Percentiles rank a stretch among this genome's conserved stretches.
Conservation (phyloP, 2,797 vertebrate genomes). For the Galaxias olidus region DNA sequence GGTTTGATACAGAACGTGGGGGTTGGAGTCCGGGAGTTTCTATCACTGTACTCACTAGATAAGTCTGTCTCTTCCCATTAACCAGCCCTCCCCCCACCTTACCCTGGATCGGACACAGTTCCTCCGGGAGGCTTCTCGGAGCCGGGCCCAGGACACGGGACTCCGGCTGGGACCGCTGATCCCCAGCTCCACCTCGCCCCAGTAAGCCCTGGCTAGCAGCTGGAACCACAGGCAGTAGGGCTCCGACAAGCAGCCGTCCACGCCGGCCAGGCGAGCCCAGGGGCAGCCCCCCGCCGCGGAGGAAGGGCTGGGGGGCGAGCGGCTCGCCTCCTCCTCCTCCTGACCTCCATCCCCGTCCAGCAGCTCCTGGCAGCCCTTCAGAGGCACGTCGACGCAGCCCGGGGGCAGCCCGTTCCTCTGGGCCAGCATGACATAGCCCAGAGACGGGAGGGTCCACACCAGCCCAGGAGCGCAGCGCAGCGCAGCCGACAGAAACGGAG, state of each 20-base stretch:
- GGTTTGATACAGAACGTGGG: neutral
- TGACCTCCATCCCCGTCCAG: conserved; percentile 51
- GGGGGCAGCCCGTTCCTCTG: conserved; percentile 65
- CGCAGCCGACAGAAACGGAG: neutral
- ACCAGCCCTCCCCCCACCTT: conserved; percentile 41
- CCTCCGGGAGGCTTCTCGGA: conserved; percentile 65
- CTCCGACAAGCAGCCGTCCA: conserved; percentile 74
- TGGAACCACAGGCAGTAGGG: conserved; percentile 79
- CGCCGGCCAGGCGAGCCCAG: conserved; percentile 73
- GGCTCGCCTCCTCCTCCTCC: conserved; percentile 56
- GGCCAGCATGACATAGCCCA: conserved; percentile 74
- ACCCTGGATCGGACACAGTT: conserved; percentile 71
- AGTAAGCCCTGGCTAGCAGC: conserved; percentile 74
- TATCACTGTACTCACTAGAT: too few species aligned
- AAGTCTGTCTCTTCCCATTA: too few species aligned
- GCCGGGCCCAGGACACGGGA: conserved; percentile 65
- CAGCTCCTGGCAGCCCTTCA: conserved; percentile 57
- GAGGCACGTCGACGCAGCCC: conserved; percentile 54
- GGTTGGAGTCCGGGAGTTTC: too few species aligned
- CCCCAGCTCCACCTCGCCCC: conserved; percentile 75
- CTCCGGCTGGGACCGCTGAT: conserved; percentile 56
- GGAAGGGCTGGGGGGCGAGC: conserved; percentile 41
- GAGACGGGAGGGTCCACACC: too few species aligned
- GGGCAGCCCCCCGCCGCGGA: conserved; percentile 56
- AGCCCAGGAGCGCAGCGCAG: conserved; percentile 9